Evolutionary conservation across 2,888 invertebrate genomes (phyloP).

Genomic region (Xestobium rufovillosum): DNA sequence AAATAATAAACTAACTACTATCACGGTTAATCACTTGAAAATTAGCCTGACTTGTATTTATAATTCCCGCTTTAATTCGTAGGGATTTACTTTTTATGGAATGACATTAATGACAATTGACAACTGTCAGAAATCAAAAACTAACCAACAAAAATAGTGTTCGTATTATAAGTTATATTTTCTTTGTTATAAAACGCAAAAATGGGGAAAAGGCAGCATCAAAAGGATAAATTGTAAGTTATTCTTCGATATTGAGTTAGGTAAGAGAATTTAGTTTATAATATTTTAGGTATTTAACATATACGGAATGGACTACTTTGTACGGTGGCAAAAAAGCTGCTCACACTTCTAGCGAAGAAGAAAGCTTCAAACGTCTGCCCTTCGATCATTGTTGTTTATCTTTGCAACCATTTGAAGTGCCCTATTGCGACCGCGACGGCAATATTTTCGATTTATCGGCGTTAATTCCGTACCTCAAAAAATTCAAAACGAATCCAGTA

Average conservation of each 20-base stretch:
- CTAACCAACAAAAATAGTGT: too few relatives aligned
- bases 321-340: conserved; percentile 76
- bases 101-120: too few relatives aligned
- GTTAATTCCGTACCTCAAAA: conserved; percentile 78
- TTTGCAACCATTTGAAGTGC: conserved; percentile 85
- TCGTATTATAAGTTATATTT: too few relatives aligned
- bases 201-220: conserved; percentile 92
- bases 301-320: conserved; percentile 82
- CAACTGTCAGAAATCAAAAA: too few relatives aligned
- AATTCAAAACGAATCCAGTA: conserved; percentile 88
- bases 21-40: too few relatives aligned
- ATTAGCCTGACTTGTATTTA: too few relatives aligned
- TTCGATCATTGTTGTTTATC: conserved; percentile 89
- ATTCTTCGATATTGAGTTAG: conserved; percentile 1
- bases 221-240: conserved; percentile 85
- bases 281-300: conserved; percentile 66
- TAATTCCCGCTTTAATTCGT: too few relatives aligned
- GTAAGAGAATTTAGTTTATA: conserved; percentile 4
- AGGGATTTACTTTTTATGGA: too few relatives aligned
- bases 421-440: conserved; percentile 84
- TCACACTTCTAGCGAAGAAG: conserved; percentile 60
- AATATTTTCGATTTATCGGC: conserved; percentile 89
- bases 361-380: conserved; percentile 84
- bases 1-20: too few relatives aligned
- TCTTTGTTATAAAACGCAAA: too few relatives aligned